These are phyloP conservation scores for Mesaphorura yosii DNA, from an alignment of 1,140 invertebrate genomes.

Conservation along the genomic window DNA sequence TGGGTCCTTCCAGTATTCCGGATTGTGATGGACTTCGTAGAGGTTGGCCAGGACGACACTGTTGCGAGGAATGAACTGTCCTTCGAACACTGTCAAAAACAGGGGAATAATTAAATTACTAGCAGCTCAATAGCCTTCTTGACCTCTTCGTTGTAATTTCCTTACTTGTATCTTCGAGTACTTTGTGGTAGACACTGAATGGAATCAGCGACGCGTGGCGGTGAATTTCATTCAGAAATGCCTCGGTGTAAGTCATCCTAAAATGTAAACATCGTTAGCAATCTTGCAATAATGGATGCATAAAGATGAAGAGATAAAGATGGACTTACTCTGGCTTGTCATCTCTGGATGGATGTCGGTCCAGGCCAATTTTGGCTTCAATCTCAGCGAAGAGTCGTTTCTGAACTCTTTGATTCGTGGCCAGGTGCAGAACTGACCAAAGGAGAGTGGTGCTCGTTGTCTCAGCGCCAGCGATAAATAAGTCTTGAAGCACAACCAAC, in stretches of 20 bases:
- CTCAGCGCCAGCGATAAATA: slow-evolving; percentile 33
- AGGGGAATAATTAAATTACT: neutral
- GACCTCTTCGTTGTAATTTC: neutral
- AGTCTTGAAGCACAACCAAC: slow-evolving; percentile 4
- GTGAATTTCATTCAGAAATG: slow-evolving; percentile 59
- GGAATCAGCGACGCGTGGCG: slow-evolving; percentile 64
- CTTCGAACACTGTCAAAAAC: slow-evolving; percentile 43
- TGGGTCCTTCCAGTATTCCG: slow-evolving; percentile 55
- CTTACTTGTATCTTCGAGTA: slow-evolving; percentile 47
- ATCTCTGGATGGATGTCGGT: slow-evolving; percentile 51
- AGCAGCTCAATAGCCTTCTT: neutral
- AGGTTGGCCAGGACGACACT: slow-evolving; percentile 71
- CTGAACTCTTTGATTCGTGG: slow-evolving; percentile 36
- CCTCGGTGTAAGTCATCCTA: slow-evolving; percentile 66
- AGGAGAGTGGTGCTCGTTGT: slow-evolving; percentile 39
- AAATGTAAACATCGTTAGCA: slow-evolving; percentile 32
- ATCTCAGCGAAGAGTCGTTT: slow-evolving; percentile 35
- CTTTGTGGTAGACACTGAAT: slow-evolving; percentile 63
- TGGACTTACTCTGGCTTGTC: slow-evolving; percentile 54
- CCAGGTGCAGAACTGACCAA: slow-evolving; percentile 38
- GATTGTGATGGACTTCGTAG: slow-evolving; percentile 58
- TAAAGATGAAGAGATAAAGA: too few species aligned
- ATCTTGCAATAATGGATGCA: neutral
- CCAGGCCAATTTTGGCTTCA: slow-evolving; percentile 33
- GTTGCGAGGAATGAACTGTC: slow-evolving; percentile 65